Conservation (phyloP, 2,113 vertebrate species). For the Dipodomys merriami region DNA sequence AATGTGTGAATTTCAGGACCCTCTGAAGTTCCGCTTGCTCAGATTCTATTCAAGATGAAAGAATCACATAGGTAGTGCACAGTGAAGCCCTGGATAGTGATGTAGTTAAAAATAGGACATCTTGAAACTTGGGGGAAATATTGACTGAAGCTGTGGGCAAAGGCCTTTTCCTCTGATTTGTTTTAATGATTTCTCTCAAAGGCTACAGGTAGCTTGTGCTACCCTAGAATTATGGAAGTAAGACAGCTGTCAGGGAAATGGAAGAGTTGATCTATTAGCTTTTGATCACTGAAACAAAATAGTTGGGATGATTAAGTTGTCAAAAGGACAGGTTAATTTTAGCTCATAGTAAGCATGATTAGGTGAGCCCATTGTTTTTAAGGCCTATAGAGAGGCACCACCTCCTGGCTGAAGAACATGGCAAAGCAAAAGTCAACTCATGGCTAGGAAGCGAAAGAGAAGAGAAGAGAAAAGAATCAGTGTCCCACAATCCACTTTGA, state of each 20-base stretch:
- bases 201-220: constrained; percentile 53
- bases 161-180: constrained; percentile 78
- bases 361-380: background rate
- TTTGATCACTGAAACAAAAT: background rate
- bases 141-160: constrained; percentile 76
- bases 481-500: background rate
- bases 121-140: constrained; percentile 74
- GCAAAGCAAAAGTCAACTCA: background rate
- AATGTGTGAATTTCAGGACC: constrained; percentile 74
- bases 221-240: constrained; percentile 71
- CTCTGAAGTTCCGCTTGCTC: constrained; percentile 78
- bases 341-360: background rate
- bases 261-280: background rate
- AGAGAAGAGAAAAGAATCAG: background rate
- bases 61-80: constrained; percentile 69
- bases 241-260: constrained; percentile 74
- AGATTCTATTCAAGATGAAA: constrained; percentile 75
- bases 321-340: background rate
- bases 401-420: background rate
- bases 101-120: constrained; percentile 77
- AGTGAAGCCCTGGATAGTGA: constrained; percentile 40
- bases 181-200: constrained; percentile 69
- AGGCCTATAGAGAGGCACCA: background rate
- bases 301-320: background rate
- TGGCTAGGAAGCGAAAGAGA: background rate